Percentiles rank a stretch among this genome's conserved stretches.
Conservation (phyloP, 2,888 invertebrate genomes). For the Theodoxus fluviatilis region DNA sequence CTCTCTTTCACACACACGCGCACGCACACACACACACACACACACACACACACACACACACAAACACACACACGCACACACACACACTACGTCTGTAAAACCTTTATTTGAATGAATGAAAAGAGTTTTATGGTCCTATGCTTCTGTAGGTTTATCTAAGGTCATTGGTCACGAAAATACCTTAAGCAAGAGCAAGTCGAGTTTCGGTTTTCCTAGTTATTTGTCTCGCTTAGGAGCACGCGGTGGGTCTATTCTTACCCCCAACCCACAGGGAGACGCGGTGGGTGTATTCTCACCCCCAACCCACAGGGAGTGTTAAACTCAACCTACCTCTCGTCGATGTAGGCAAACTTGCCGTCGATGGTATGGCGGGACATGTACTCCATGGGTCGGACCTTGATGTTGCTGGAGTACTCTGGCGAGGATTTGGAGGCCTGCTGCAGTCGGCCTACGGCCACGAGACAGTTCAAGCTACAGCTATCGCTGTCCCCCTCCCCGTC, state of each 20-base stretch:
- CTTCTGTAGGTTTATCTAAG: too few relatives aligned
- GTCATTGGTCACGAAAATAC: too few relatives aligned
- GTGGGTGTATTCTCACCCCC: too few relatives aligned
- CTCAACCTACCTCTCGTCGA: constrained; percentile 87
- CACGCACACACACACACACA: not conserved
- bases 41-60: not conserved
- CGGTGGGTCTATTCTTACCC: too few relatives aligned
- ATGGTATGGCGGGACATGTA: constrained; percentile 85
- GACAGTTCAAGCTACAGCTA: constrained; percentile 79
- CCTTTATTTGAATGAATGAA: not conserved
- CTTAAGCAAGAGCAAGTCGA: too few relatives aligned
- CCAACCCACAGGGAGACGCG: too few relatives aligned
- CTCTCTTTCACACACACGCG: not conserved
- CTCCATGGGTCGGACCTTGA: constrained; percentile 54
- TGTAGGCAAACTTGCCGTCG: constrained; percentile 90
- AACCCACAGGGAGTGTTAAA: too few relatives aligned
- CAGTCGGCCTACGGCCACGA: constrained; percentile 85
- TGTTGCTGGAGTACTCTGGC: constrained; percentile 39
- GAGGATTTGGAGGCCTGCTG: constrained; percentile 71
- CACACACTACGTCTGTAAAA: not conserved
- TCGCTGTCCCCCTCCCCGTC: constrained; percentile 72
- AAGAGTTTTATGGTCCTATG: not conserved
- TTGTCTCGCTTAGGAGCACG: too few relatives aligned
- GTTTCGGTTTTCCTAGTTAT: too few relatives aligned
- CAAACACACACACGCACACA: not conserved